phyloP scores from a whole-genome alignment of 2,888 invertebrate species.

The Willowsia nigromaculata region DNA sequence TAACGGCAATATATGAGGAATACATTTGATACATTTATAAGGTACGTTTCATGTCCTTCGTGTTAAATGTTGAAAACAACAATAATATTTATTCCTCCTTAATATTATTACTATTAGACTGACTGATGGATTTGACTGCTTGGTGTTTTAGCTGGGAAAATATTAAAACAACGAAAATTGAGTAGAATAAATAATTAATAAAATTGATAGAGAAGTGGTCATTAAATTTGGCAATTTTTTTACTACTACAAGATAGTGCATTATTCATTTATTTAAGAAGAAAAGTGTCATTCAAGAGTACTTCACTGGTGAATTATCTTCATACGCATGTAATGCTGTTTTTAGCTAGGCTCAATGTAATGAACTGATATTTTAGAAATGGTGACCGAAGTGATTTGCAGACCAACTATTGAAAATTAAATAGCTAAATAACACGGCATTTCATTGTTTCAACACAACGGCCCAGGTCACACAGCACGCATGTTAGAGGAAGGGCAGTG shows the following conservation, averaged over 20 bases:
- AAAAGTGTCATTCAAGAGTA: neutral
- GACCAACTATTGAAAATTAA: too few relatives aligned
- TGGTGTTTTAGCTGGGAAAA: constrained; percentile 23
- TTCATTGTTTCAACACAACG: too few relatives aligned
- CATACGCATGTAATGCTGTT: neutral
- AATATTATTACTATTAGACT: constrained; percentile 30
- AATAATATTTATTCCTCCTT: constrained; percentile 54
- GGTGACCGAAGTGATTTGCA: too few relatives aligned
- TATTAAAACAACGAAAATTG: constrained; percentile 4
- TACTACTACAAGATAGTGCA: neutral
- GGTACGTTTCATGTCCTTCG: constrained; percentile 17
- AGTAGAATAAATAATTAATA: constrained; percentile 20
- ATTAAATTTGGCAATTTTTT: neutral
- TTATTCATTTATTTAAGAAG: neutral
- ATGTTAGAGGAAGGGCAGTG: too few relatives aligned
- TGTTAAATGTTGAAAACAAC: constrained; percentile 52
- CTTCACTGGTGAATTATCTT: neutral
- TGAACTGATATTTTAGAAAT: too few relatives aligned
- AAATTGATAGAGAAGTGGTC: neutral
- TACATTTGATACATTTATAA: constrained; percentile 36
- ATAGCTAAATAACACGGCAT: too few relatives aligned
- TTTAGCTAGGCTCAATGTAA: too few relatives aligned
- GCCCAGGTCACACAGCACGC: too few relatives aligned
- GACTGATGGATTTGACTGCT: constrained; percentile 47
- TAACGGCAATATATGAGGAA: constrained; percentile 49